Base-by-base conservation (phyloP, 2,113 vertebrate genomes). In the Callipepla squamata region DNA sequence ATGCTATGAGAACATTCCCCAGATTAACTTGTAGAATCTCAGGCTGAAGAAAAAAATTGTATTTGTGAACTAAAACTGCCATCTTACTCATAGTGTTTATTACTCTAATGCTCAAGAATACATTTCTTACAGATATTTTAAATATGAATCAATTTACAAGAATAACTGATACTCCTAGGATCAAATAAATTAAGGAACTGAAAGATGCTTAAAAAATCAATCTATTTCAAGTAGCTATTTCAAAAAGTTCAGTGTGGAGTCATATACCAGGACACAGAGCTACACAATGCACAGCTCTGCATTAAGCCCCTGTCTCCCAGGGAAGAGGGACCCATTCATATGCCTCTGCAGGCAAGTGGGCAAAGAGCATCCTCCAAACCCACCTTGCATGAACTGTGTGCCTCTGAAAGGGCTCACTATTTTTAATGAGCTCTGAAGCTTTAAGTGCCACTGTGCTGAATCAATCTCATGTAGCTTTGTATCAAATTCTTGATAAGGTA, bases 41-140 rank as follows among this genome's bases (percentile, higher is more conserved):
- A 53, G 25, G 9, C 42, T 63, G 32, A 73, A 89, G 67, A 50
- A 11, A 89, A 55, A 38, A 69, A 59, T 89, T 77, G 32, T 79
- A 66, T 69, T 82, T 0, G 0, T 53, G 25, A 42, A 72, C 85
- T 90, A 53, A 79, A 89, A 65, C 23, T 22, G 25, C 21, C 53
- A 66, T 59, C 34, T 75, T 91, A 84, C 62, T 77, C 19, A 62
- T 36, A 66, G 9, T 76, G 65, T 76, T n/a, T 92, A 47, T 68
- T 90, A 85, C 53, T 40, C 57, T 80, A 86, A 63, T 79, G 61
- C 23, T 87, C 23, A 76, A 53, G 83, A 87, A 90, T 57, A 12
- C 6, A 12, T 82, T 94, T 67, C 58, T 91, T 75, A 44, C 67
- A 90, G 69, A 66, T 82, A 85, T 87, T 89, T 85, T 66, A 94